Evolutionary conservation across 2,888 invertebrate species (phyloP), one percentile per base, ranked within the genome.

Genomic region (Agapetus fuscipes): DNA sequence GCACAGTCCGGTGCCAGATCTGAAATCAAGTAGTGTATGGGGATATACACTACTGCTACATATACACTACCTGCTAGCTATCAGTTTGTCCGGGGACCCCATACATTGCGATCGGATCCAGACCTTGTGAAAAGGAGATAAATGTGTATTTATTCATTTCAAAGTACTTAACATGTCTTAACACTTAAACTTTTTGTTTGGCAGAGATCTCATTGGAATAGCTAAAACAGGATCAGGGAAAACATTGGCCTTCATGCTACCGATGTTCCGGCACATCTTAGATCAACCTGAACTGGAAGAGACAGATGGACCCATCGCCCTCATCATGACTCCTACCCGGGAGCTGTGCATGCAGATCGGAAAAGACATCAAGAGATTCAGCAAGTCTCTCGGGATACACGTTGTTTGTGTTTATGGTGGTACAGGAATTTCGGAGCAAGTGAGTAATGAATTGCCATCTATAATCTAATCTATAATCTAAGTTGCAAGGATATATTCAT

Each of bases 221-320:
- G 98, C 98, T 2, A 98, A 98, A 67, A 98, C 98, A 0, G 97
- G 97, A 30, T 94, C 94, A 56, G 98, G 98, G 20, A 99, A 98
- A 69, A 99, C 98, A 1, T 64, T 98, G 34, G 98, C 97, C 0
- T 98, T 99, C 62, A 78, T 99, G 41, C 64, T 99, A 41, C 98
- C 98, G 1, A 94, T 98, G 95, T 91, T 98, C 64, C 68, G 76
- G 4, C 98, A 99, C 55, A 90, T 99, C 17, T 62, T 94, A 41
- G 97, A 97, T 60, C 98, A 99, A 59, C 78, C 88, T 0, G 76
- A 83, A 0, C 58, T 98, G n/a, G 93, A 93, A 52, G 94, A 96
- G 55, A 89, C 89, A 0, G 98, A 98, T 56, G 98, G 98, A 1
- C 97, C 98, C 0, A 87, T 98, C 39, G 83, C 94, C 0, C 76